A percentile compares a stretch with the other conserved stretches of the same genome.
Conservation (phyloP, 2,888 invertebrate species). For the Parnassius mnemosyne region DNA sequence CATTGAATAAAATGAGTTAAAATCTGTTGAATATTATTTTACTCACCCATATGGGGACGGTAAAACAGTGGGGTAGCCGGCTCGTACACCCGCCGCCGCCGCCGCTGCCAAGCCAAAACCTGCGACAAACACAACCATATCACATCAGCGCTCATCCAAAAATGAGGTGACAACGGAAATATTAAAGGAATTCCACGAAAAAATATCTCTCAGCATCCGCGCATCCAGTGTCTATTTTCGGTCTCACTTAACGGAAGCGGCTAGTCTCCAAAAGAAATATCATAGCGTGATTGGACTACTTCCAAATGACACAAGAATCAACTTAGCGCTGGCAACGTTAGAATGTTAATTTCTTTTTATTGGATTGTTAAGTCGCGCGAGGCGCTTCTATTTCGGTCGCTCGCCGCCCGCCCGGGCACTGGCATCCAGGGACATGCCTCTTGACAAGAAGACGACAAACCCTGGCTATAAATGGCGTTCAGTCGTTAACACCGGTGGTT, state of each 20-base stretch:
- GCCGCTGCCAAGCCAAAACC: conserved; percentile 72
- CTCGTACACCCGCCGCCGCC: conserved; percentile 85
- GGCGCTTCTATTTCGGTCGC: conserved; percentile 73
- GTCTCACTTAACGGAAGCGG: conserved; percentile 72
- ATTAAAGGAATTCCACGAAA: conserved; percentile 44
- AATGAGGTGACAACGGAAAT: conserved; percentile 46
- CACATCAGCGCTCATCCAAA: conserved; percentile 32
- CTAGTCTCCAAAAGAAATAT: conserved; percentile 63
- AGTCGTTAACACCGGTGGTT: conserved; percentile 51
- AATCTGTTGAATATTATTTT: conserved; percentile 22
- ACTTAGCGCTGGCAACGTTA: conserved; percentile 73
- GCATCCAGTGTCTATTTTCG: conserved; percentile 61
- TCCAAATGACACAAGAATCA: conserved; percentile 78
- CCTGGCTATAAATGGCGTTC: conserved; percentile 72
- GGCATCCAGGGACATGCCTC: conserved; percentile 68
- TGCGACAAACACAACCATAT: conserved; percentile 55
- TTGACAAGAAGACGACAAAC: conserved; percentile 76
- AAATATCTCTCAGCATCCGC: conserved; percentile 58
- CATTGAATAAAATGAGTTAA: conserved; percentile 66
- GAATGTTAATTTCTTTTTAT: conserved; percentile 79
- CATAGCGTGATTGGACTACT: conserved; percentile 65
- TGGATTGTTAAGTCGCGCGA: conserved; percentile 78
- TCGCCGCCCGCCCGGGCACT: conserved; percentile 69
- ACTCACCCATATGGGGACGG: conserved; percentile 94
- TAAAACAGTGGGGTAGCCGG: conserved; percentile 88